Evolutionary conservation across 1,140 invertebrate species (phyloP), one percentile per base, ranked within the genome.

Genomic region (Whitmania pigra): DNA sequence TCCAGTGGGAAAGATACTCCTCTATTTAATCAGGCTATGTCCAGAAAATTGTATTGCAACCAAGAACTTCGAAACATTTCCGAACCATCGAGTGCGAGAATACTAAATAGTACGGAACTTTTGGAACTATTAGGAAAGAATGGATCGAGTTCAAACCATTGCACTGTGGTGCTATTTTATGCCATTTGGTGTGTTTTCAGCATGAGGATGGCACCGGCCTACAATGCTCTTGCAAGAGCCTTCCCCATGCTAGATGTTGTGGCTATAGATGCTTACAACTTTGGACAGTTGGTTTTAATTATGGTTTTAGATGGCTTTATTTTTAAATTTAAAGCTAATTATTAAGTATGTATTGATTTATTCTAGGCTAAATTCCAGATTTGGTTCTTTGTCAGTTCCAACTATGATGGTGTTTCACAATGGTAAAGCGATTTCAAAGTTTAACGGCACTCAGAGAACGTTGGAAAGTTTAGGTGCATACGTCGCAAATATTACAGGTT

Each of bases 321-420:
- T 63, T 63, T 5, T 15, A 25, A 25, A 0, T 20, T 63, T 63
- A 63, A n/a, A 13, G 57, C 18, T 63, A 13, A 31, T 31, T 63
- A 22, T 15, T 13, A 63, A 13, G 20, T 25, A 53, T 18, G n/a
- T 49, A 13, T 49, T 49, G 29, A 18, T 53, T 20, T 70, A 60
- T 40, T 75, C 77, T 72, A 82, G 84, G 70, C 77, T 93, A 49
- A 94, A 94, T 82, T 90, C 92, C 0, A 89, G 92, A 78, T 94
- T 92, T 85, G 93, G 93, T 25, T 90, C 95, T 74, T 88, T 94
- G n/a, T 91, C 91, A 25, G 89, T 96, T 31, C 93, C 93, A 54
- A 94, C 92, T 53, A 80, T 97, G 17, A 87, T 96, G 82, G 84
- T 97, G 71, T 92, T 96, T 77, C 93, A 97, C 79, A 94, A 94